Evolutionary conservation across 2,113 vertebrate species (phyloP), one percentile per base, ranked within the genome.

Genomic region (Dipodomys ordii): DNA sequence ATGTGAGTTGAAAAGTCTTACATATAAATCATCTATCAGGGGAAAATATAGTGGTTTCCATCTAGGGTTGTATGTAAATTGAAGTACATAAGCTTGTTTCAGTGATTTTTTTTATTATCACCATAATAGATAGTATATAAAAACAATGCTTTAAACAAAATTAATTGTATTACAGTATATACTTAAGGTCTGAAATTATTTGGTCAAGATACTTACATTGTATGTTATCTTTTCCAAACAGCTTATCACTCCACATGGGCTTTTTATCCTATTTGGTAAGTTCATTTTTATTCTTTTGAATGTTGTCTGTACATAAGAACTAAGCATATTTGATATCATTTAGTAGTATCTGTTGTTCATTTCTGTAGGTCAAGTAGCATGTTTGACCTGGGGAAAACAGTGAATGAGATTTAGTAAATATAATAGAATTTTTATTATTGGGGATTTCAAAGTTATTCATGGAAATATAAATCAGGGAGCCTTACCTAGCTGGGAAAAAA

Each of bases 191-290:
- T 90, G 35, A 69, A 77, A 78, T 32, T 92, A 93, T 85, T 92
- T 82, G 83, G 25, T 83, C 35, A 32, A 82, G 85, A 96, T 35
- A 95, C 85, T 92, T 96, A 96, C 46, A 88, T 69, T 84, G 93
- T 91, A 57, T 57, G 57, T 98, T 97, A 96, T 97, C 82, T 90
- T 94, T 92, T 98, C 98, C 96, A 91, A 97, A 96, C 98, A 99
- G 99, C 98, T 96, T 95, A 98, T 99, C 96, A 98, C 98, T 95
- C 98, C 99, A 94, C 97, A 99, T 93, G 98, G 98, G 73, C 99
- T 99, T 88, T 99, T 99, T 98, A 99, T 98, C 96, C 96, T 99
- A 0, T 99, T 99, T 98, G 99, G 99, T 99, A 99, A 99, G 99
- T 96, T 96, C 2, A 65, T 81, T 90, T 92, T 81, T 93, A 27